Conservation (phyloP, 2,113 vertebrate species). For the Syngnathus floridae region DNA sequence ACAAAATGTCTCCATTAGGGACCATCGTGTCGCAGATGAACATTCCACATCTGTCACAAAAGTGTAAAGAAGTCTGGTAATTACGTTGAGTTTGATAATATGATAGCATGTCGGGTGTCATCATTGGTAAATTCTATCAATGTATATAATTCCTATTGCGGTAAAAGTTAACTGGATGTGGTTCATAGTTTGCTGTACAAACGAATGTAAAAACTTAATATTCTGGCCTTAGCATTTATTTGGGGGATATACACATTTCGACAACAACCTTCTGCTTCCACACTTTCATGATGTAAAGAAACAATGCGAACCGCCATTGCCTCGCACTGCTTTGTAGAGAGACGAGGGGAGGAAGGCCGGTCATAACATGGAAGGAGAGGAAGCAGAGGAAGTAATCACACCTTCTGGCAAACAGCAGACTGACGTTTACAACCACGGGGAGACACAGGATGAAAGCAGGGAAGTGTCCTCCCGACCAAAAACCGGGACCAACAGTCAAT, state of each 20-base stretch:
- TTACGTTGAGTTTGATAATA: neutral
- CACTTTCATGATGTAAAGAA: conserved; percentile 58
- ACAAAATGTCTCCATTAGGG: neutral
- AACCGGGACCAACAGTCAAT: conserved; percentile 5
- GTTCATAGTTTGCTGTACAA: neutral
- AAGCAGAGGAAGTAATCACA: conserved; percentile 58
- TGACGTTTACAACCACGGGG: conserved; percentile 50
- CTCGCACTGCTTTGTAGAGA: conserved; percentile 38
- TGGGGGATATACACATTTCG: conserved; percentile 18
- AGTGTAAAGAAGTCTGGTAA: neutral
- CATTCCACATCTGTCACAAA: neutral
- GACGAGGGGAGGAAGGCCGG: conserved; percentile 29
- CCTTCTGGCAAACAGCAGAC: conserved; percentile 49
- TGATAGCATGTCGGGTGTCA: too few species aligned
- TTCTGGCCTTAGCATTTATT: conserved; percentile 7
- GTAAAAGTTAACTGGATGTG: neutral
- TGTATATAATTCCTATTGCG: neutral
- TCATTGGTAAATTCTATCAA: too few species aligned
- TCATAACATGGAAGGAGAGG: conserved; percentile 48
- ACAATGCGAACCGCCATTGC: conserved; percentile 38
- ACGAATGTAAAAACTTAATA: neutral
- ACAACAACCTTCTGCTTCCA: conserved; percentile 31
- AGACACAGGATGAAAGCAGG: conserved; percentile 35
- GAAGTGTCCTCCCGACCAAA: conserved; percentile 22
- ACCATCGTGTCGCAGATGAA: neutral